Percentiles rank a stretch among this genome's conserved stretches.
Conservation (phyloP, 2,113 vertebrate genomes). For the Lepidothrix coronata region DNA sequence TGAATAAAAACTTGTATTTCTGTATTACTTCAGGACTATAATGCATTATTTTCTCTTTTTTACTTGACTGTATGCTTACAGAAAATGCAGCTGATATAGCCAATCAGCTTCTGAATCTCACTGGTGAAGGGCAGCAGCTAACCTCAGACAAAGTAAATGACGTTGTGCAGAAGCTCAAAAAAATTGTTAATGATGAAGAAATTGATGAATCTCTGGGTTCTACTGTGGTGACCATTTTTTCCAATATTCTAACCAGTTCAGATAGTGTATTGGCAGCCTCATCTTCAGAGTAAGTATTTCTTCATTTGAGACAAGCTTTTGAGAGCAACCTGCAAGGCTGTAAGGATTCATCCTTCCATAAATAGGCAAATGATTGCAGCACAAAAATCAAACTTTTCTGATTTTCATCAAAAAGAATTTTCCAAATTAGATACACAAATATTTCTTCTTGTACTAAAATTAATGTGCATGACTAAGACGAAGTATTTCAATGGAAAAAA, state of each 20-base stretch:
- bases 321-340: background rate
- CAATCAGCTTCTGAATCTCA: slow-evolving; percentile 83
- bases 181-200: slow-evolving; percentile 85
- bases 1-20: background rate
- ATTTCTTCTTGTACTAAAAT: background rate
- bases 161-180: slow-evolving; percentile 86
- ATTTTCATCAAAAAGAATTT: background rate
- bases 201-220: slow-evolving; percentile 86
- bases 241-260: slow-evolving; percentile 90
- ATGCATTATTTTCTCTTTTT: background rate
- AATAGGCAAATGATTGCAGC: background rate
- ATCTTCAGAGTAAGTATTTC: slow-evolving; percentile 83
- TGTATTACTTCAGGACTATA: background rate
- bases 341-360: background rate
- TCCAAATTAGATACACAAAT: background rate
- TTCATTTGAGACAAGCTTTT: background rate
- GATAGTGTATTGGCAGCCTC: slow-evolving; percentile 76
- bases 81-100: slow-evolving; percentile 87
- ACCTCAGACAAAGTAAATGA: slow-evolving; percentile 84
- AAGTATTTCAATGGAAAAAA: background rate
- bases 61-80: slow-evolving; percentile 43
- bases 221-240: slow-evolving; percentile 90
- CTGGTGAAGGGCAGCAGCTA: slow-evolving; percentile 79
- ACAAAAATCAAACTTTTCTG: background rate
- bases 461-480: background rate